These are phyloP conservation scores for Athalia circularis DNA, from an alignment of 2,888 invertebrate genomes.

Conservation along the genomic window DNA sequence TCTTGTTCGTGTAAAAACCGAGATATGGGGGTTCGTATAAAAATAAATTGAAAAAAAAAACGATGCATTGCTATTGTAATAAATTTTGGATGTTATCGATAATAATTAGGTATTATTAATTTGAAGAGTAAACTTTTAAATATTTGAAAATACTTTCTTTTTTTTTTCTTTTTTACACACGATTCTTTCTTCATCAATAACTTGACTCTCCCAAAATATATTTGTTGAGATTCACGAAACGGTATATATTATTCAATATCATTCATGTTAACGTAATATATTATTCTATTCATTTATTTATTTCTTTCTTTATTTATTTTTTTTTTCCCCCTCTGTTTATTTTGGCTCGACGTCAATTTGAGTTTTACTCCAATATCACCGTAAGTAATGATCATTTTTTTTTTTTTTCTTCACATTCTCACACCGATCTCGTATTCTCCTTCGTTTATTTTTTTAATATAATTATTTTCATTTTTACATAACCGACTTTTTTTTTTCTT, in stretches of 20 bases:
- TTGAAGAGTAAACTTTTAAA: constrained; percentile 17
- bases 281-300: neutral
- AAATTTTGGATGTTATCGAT: neutral
- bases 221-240: neutral
- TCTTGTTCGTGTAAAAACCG: neutral
- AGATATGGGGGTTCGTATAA: no score
- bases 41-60: neutral
- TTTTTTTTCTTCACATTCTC: neutral
- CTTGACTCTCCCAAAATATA: constrained; percentile 4
- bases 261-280: neutral
- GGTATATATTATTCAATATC: constrained; percentile 23
- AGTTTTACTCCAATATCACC: constrained; percentile 1
- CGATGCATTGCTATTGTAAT: neutral
- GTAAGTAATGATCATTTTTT: neutral
- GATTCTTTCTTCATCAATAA: neutral
- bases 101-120: neutral
- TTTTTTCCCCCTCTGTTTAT: neutral
- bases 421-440: neutral
- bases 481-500: no score
- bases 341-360: constrained; percentile 9
- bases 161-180: neutral
- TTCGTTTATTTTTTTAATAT: neutral
- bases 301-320: neutral
- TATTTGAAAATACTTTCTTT: constrained; percentile 18
- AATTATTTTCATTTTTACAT: constrained; percentile 12